Evolutionary conservation across 2,888 invertebrate genomes (phyloP).

Genomic region (Ommatoiulus sabulosus): DNA sequence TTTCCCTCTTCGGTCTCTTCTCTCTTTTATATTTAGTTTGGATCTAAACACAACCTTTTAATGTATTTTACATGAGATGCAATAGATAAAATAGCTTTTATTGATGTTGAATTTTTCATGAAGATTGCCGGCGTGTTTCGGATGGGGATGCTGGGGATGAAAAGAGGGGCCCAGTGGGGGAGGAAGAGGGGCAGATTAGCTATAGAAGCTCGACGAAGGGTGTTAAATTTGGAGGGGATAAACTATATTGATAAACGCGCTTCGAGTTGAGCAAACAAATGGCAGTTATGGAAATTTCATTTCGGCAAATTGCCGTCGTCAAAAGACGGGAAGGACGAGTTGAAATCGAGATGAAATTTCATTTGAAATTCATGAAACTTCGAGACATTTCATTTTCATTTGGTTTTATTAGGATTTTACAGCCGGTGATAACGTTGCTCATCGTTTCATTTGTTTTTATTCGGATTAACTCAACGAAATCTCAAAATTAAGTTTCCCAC

Average conservation of each 20-base stretch:
- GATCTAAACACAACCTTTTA: slow-evolving; percentile 56
- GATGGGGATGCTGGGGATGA: slow-evolving; percentile 26
- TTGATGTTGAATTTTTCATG: slow-evolving; percentile 56
- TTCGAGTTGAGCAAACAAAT: slow-evolving; percentile 41
- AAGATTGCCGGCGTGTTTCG: slow-evolving; percentile 48
- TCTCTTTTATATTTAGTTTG: slow-evolving; percentile 55
- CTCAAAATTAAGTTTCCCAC: not conserved
- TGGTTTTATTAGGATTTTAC: not conserved
- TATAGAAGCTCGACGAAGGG: slow-evolving; percentile 25
- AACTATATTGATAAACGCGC: slow-evolving; percentile 44
- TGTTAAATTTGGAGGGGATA: slow-evolving; percentile 44
- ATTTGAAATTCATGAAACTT: not conserved
- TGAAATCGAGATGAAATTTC: slow-evolving; percentile 6
- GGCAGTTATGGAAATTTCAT: slow-evolving; percentile 54
- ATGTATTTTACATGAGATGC: slow-evolving; percentile 56
- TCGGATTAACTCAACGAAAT: not conserved
- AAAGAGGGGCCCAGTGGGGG: not conserved
- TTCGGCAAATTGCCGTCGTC: slow-evolving; percentile 31
- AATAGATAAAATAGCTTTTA: slow-evolving; percentile 57
- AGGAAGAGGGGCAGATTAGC: slow-evolving; percentile 39
- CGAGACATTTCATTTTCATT: not conserved
- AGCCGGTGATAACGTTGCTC: not conserved
- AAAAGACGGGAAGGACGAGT: not conserved
- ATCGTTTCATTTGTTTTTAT: not conserved
- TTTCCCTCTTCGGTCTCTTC: slow-evolving; percentile 12